A percentile compares a stretch with the other conserved stretches of the same genome.
These are phyloP conservation scores for Nomia melanderi DNA, from an alignment of 1,140 invertebrate genomes.

Conservation along the genomic window DNA sequence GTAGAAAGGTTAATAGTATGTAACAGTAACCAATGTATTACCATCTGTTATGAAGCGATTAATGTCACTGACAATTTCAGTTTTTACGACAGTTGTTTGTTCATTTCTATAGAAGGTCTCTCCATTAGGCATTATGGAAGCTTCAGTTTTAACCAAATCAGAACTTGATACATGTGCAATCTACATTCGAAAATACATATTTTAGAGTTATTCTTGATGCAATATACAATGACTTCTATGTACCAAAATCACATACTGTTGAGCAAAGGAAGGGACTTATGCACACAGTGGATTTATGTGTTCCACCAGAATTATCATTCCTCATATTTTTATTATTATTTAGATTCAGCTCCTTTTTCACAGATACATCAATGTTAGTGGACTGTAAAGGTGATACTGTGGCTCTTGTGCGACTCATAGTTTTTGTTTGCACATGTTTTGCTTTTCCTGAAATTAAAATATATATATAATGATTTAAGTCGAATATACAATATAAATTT, in stretches of 20 bases:
- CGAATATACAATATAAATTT: too few species aligned
- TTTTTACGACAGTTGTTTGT: slow-evolving; percentile 28
- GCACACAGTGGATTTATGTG: slow-evolving; percentile 16
- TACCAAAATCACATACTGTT: slow-evolving; percentile 33
- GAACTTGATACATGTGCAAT: slow-evolving; percentile 29
- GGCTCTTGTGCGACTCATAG: slow-evolving; percentile 24
- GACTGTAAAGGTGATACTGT: slow-evolving; percentile 4
- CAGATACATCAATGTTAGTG: slow-evolving; percentile 20
- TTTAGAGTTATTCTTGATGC: slow-evolving; percentile 4
- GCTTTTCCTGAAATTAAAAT: slow-evolving; percentile 52
- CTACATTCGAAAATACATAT: slow-evolving; percentile 12
- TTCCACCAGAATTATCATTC: slow-evolving; percentile 8
- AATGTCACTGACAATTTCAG: slow-evolving; percentile 49
- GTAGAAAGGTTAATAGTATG: not conserved
- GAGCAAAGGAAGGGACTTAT: slow-evolving; percentile 44
- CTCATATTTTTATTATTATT: slow-evolving; percentile 22
- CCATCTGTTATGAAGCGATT: slow-evolving; percentile 68
- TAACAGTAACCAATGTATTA: slow-evolving; percentile 27
- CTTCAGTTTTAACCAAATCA: slow-evolving; percentile 30
- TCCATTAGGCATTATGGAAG: slow-evolving; percentile 1
- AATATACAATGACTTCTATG: not conserved
- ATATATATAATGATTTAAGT: not conserved
- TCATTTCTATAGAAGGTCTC: slow-evolving; percentile 28
- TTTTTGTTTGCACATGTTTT: slow-evolving; percentile 43
- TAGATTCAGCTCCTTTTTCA: slow-evolving; percentile 58